A percentile compares a stretch with the other conserved stretches of the same genome.
Evolutionary conservation across 2,888 invertebrate genomes (phyloP).

Genomic region (Calephelis perditalis): DNA sequence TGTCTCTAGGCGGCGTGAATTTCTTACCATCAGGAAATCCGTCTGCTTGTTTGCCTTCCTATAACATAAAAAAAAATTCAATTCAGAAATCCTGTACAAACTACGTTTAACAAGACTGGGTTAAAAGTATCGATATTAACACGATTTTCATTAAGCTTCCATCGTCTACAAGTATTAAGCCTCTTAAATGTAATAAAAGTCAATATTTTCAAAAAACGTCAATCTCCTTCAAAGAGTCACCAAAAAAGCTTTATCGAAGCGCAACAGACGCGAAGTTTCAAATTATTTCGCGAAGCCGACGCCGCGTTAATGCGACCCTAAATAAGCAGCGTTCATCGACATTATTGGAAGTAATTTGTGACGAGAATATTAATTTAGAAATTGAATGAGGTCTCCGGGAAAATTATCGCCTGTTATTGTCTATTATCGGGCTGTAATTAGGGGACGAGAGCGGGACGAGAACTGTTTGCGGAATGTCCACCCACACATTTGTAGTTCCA

Average conservation of each 20-base stretch:
- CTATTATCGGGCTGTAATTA: slow-evolving; percentile 1
- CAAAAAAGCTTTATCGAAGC: slow-evolving; percentile 30
- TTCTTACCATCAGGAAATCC: too few species aligned
- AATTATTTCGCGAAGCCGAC: slow-evolving; percentile 23
- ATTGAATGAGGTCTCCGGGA: slow-evolving; percentile 19
- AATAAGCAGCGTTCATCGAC: slow-evolving; percentile 20
- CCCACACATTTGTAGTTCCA: too few species aligned
- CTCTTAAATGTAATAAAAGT: not conserved
- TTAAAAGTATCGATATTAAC: too few species aligned
- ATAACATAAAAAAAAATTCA: too few species aligned
- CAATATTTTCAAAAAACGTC: slow-evolving; percentile 9
- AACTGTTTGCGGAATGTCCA: not conserved
- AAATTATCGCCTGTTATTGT: slow-evolving; percentile 14
- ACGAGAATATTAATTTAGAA: slow-evolving; percentile 24
- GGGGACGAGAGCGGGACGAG: too few species aligned
- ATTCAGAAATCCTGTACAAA: too few species aligned
- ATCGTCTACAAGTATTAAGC: too few species aligned
- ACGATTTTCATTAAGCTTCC: too few species aligned
- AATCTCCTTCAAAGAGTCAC: slow-evolving; percentile 13
- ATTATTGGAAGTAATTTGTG: slow-evolving; percentile 27
- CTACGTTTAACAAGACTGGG: too few species aligned
- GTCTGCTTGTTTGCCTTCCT: too few species aligned
- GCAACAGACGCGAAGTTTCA: slow-evolving; percentile 30
- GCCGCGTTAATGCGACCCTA: slow-evolving; percentile 21
- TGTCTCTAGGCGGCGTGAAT: too few species aligned